phyloP scores from a whole-genome alignment of 1,140 invertebrate genomes.

The Eufriesea mexicana region DNA sequence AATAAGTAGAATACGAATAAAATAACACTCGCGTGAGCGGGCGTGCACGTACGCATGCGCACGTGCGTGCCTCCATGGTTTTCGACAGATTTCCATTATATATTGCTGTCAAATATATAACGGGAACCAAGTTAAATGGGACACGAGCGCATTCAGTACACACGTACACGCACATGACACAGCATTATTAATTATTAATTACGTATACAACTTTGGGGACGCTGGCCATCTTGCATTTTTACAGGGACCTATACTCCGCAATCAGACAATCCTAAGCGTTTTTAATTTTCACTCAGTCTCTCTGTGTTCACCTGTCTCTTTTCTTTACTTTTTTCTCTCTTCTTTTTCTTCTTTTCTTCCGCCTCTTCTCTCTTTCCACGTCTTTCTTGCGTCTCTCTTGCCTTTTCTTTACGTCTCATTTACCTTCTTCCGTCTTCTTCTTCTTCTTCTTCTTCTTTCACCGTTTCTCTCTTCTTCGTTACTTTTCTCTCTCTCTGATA shows the following conservation, averaged over 20 bases:
- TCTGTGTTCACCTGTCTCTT: slow-evolving; percentile 17
- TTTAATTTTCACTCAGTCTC: slow-evolving; percentile 76
- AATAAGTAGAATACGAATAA: neutral
- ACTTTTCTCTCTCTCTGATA: slow-evolving; percentile 8
- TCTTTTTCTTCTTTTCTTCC: slow-evolving; percentile 3
- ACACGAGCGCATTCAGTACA: slow-evolving; percentile 47
- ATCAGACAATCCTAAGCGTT: slow-evolving; percentile 83
- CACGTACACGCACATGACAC: slow-evolving; percentile 55
- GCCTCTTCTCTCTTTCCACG: neutral
- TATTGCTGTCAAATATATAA: slow-evolving; percentile 39
- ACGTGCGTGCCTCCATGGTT: slow-evolving; percentile 52
- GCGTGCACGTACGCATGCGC: slow-evolving; percentile 64
- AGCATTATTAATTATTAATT: slow-evolving; percentile 73
- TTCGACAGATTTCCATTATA: slow-evolving; percentile 47
- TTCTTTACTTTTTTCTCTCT: slow-evolving; percentile 9
- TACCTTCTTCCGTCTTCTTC: neutral
- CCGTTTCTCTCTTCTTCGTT: neutral
- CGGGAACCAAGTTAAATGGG: slow-evolving; percentile 23
- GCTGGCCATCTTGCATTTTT: slow-evolving; percentile 83
- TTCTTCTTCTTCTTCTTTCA: slow-evolving; percentile 8
- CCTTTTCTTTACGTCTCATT: neutral
- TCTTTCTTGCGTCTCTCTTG: neutral
- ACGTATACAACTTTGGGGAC: slow-evolving; percentile 82
- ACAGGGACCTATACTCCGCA: slow-evolving; percentile 82
- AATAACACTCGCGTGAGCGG: slow-evolving; percentile 38